Base-by-base conservation (phyloP, 2,113 vertebrate genomes). In the Chaenocephalus aceratus region DNA sequence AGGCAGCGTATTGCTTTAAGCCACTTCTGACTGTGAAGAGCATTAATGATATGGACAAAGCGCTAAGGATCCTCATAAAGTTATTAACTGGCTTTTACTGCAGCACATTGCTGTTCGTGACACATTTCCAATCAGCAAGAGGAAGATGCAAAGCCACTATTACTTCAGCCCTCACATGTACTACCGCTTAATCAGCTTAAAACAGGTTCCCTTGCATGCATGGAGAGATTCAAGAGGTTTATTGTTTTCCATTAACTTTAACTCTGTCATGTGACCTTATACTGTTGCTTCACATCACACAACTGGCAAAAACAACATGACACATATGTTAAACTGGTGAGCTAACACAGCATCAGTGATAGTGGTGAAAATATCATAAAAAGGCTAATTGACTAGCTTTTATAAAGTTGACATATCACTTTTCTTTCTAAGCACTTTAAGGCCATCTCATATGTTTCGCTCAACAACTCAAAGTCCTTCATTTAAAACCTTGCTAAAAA, bases 121-220 rank as follows among this genome's bases (percentile, higher is more conserved):
- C 75, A 62, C 85, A 80, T 89, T 88, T 91, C 75, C 93, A 95
- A 95, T 96, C 94, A 96, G 93, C 44, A 49, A 64, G 48, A 83
- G 73, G 34, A 83, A 74, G 61, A 86, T 71, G 51, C 66, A 69
- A 34, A 14, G 72, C 76, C 83, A 94, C 94, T 93, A 94, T 91
- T 48, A 49, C 91, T 89, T 94, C 83, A 94, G 93, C 92, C 90
- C 89, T 92, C 84, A 92, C 92, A 94, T 92, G 88, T 94, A 93
- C 90, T 91, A 86, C 79, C 91, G 93, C 94, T 95, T 85, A 82
- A 89, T 91, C 95, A 95, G 91, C 93, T 96, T 96, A 95, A 95
- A 96, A 95, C 95, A 94, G 94, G 95, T 95, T 76, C 93, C 93
- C 95, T 93, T 94, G 89, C 94, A 94, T 88, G 91, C 94, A 94